phyloP scores from a whole-genome alignment of 53 echinoderm and acorn worm genomes.

The Holothuria leucospilota region DNA sequence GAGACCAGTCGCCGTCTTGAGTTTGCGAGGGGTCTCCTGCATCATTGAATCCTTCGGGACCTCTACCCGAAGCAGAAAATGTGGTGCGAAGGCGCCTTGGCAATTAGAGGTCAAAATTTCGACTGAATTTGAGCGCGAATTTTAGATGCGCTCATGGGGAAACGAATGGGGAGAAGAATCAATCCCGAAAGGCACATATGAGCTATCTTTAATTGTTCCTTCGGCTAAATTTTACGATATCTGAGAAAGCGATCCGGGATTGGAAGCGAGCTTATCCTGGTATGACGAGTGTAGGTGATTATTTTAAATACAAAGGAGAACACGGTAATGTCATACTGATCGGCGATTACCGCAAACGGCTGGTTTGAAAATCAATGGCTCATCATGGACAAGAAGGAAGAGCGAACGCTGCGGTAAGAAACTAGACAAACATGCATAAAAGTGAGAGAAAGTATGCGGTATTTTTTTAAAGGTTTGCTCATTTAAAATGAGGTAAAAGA shows the following conservation, averaged over 20 bases:
- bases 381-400: too few species aligned
- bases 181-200: conserved; percentile 35
- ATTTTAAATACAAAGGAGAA: too few species aligned
- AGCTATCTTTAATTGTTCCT: conserved; percentile 52
- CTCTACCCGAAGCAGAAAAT: conserved; percentile 7
- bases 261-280: conserved; percentile 13
- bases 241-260: conserved; percentile 13
- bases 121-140: conserved; percentile 33
- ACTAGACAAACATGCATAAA: too few species aligned
- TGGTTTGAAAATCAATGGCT: too few species aligned
- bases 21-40: conserved; percentile 29
- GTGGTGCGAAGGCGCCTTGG: conserved; percentile 39
- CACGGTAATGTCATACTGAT: too few species aligned
- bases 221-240: conserved; percentile 25
- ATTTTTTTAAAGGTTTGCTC: too few species aligned
- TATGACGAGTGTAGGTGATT: too few species aligned
- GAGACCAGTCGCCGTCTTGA: conserved; percentile 19
- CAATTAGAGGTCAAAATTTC: conserved; percentile 49
- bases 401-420: too few species aligned
- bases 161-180: conserved; percentile 27
- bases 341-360: too few species aligned
- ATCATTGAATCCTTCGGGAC: conserved; percentile 41
- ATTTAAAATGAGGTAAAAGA: too few species aligned
- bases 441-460: too few species aligned
- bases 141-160: conserved; percentile 41